Conservation (phyloP, 2,888 invertebrate species). For the Eupithecia subumbrata region DNA sequence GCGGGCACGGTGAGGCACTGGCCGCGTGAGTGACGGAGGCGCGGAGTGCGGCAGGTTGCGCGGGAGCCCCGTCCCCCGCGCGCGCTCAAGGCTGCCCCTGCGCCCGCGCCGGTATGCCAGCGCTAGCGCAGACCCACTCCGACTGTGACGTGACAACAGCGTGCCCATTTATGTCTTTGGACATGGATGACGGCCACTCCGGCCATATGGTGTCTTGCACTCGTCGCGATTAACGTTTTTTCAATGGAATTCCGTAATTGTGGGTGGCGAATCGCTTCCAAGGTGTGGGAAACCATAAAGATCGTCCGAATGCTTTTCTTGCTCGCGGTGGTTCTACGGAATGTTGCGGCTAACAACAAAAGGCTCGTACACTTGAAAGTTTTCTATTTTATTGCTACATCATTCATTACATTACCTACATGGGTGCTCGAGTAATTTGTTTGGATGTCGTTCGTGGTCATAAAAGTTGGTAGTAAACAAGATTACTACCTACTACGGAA, state of each 20-base stretch:
- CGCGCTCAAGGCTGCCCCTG: slow-evolving; percentile 48
- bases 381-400: slow-evolving; percentile 34
- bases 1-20: slow-evolving; percentile 68
- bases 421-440: slow-evolving; percentile 38
- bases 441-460: slow-evolving; percentile 45
- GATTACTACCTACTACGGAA: slow-evolving; percentile 34
- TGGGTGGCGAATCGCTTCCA: slow-evolving; percentile 58
- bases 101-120: slow-evolving; percentile 46
- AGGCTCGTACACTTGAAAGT: slow-evolving; percentile 25
- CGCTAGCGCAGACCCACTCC: slow-evolving; percentile 65
- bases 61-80: slow-evolving; percentile 59
- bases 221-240: slow-evolving; percentile 63
- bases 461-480: slow-evolving; percentile 47
- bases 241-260: slow-evolving; percentile 70
- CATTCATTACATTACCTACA: slow-evolving; percentile 25
- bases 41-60: slow-evolving; percentile 65
- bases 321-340: slow-evolving; percentile 24
- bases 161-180: slow-evolving; percentile 83
- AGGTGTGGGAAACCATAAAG: slow-evolving; percentile 61
- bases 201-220: slow-evolving; percentile 78
- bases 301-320: slow-evolving; percentile 33
- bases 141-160: slow-evolving; percentile 82
- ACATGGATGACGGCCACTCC: slow-evolving; percentile 77
- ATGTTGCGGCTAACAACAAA: slow-evolving; percentile 34
- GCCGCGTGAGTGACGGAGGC: slow-evolving; percentile 64